These are phyloP conservation scores for Prionailurus bengalensis DNA, from an alignment of 2,113 vertebrate species.

Conservation along the genomic window DNA sequence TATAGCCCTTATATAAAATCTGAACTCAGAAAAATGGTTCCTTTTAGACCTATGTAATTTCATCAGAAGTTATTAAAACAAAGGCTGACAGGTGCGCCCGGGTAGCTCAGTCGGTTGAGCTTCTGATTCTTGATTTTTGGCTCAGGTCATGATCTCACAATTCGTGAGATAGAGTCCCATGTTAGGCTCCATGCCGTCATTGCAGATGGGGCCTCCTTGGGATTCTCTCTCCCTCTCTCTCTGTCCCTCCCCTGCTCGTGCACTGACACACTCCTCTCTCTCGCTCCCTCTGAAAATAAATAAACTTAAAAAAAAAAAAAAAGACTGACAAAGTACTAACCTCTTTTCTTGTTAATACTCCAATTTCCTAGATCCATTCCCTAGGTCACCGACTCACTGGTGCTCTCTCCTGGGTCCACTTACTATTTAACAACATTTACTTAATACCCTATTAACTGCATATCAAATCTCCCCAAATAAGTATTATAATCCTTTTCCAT, in stretches of 20 bases:
- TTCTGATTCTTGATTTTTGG: too few relatives aligned
- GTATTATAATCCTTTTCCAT: neutral
- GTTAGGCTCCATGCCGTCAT: too few relatives aligned
- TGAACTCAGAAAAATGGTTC: slow-evolving; percentile 37
- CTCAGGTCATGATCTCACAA: too few relatives aligned
- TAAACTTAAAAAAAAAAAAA: too few relatives aligned
- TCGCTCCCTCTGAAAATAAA: too few relatives aligned
- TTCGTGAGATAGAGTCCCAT: too few relatives aligned
- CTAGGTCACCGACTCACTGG: neutral
- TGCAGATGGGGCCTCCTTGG: too few relatives aligned
- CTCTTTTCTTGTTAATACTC: slow-evolving; percentile 4
- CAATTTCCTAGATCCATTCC: slow-evolving; percentile 23
- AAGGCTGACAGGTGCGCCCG: neutral
- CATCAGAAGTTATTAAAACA: slow-evolving; percentile 28
- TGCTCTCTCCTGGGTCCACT: neutral
- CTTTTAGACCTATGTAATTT: neutral
- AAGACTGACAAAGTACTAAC: neutral
- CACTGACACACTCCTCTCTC: too few relatives aligned
- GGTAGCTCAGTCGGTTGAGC: too few relatives aligned
- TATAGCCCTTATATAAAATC: neutral
- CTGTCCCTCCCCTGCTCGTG: too few relatives aligned
- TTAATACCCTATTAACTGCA: slow-evolving; percentile 20
- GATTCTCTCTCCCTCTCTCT: too few relatives aligned
- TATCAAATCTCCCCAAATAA: neutral
- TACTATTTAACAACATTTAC: slow-evolving; percentile 12